Evolutionary conservation across 1,140 invertebrate species (phyloP), one percentile per base, ranked within the genome.

Genomic region (Bombus polaris): DNA sequence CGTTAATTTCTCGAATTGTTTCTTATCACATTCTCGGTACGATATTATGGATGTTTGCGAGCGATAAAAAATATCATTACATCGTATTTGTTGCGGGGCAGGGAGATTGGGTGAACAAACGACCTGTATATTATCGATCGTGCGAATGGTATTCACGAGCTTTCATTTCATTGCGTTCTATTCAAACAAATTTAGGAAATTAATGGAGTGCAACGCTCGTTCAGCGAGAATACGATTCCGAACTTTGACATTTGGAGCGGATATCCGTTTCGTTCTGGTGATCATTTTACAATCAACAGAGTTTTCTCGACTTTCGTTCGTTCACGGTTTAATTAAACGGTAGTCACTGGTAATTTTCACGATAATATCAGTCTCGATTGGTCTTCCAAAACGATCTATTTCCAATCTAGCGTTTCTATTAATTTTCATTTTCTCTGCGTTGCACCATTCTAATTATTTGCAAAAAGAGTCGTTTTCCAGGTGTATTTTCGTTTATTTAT

Each of bases 101-200:
- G 4, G 15, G 0, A 15, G 44, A 47, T 47, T 0, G 44, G 44
- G 1, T 0, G 47, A n/a, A 59, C 8, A 62, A 76, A 76, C 18
- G 47, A 25, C 12, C 18, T 18, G 28, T 22, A 28, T 8, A 68
- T 53, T 0, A 53, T 53, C 18, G 47, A 53, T 53, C 5, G 47
- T 0, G 47, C 47, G 47, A 47, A 53, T 53, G 5, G 47, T 53
- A 22, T 53, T 53, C 18, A 6, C 47, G 18, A 22, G 47, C 47
- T 22, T 53, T 53, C 18, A 5, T 28, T 35, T 59, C 44, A 5
- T 28, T 25, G 80, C 53, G 53, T 22, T 18, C 15, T 66, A 71
- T 71, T 70, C 35, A 1, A 81, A n/a, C 28, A 32, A 68, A 80
- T 81, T 81, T 42, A 32, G 42, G 47, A 59, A 72, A 81, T 72